Evolutionary conservation across 2,888 invertebrate species (phyloP).

Genomic region (Heliconius ethilla): DNA sequence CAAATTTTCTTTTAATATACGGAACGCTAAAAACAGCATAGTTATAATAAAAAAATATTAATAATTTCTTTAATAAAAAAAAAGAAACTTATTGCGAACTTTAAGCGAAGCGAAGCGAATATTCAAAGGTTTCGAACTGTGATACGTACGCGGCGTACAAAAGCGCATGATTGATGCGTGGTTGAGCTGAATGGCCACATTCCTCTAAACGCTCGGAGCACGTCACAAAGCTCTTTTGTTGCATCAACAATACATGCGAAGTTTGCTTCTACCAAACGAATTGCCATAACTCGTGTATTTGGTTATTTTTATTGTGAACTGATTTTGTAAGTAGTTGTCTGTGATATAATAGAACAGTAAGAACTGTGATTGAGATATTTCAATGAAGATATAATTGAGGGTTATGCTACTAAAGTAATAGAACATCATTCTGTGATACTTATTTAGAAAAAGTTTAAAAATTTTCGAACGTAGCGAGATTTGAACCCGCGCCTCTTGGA

Average conservation of each 20-base stretch:
- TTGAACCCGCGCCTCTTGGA: no score
- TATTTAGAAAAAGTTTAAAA: no score
- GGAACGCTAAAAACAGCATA: neutral
- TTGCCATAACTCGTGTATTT: neutral
- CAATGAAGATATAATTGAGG: neutral
- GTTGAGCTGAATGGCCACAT: conserved; percentile 46
- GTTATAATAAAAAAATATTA: neutral
- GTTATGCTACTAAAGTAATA: neutral
- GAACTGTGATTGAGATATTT: neutral
- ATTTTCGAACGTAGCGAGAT: no score
- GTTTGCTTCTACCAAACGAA: no score
- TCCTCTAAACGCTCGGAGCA: conserved; percentile 34
- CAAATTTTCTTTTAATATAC: no score
- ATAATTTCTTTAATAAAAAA: no score
- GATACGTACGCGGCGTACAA: conserved; percentile 42
- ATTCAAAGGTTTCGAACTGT: conserved; percentile 20
- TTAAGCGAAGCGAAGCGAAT: conserved; percentile 16
- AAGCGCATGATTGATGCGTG: conserved; percentile 53
- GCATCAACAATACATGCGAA: conserved; percentile 38
- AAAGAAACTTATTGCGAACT: conserved; percentile 11
- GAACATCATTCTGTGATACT: neutral
- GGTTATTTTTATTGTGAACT: conserved; percentile 9
- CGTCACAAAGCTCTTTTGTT: conserved; percentile 41
- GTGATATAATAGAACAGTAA: neutral
- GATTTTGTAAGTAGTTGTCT: neutral